Conservation (phyloP, 2,797 vertebrate genomes). For the Margarornis squamiger region DNA sequence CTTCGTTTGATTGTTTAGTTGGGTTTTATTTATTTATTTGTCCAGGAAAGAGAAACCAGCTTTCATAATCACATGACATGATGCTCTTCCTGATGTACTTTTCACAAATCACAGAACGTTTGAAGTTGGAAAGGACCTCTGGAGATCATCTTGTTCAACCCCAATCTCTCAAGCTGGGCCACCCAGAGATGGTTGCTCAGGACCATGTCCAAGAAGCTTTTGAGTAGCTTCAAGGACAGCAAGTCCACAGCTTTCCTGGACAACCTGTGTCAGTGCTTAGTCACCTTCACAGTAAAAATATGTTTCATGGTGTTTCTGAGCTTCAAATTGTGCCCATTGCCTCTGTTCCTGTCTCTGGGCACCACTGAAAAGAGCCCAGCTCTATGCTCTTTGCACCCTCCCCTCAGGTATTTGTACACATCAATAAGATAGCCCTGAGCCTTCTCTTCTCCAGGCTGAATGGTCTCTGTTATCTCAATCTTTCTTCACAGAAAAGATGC, state of each 20-base stretch:
- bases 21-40: background rate
- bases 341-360: background rate
- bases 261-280: background rate
- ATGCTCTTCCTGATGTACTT: background rate
- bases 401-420: background rate
- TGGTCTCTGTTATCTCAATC: background rate
- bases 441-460: background rate
- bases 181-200: background rate
- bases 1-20: background rate
- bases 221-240: background rate
- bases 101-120: background rate
- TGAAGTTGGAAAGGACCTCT: background rate
- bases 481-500: background rate
- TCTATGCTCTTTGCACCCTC: accelerated
- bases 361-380: background rate
- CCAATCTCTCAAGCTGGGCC: background rate
- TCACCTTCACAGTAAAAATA: background rate
- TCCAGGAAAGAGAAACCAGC: background rate
- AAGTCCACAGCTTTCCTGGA: background rate
- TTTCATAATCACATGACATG: background rate
- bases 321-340: background rate
- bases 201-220: background rate
- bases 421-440: background rate
- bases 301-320: background rate
- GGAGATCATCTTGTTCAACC: accelerated